Percentiles rank a stretch among this genome's conserved stretches.
Evolutionary conservation across 2,888 invertebrate species (phyloP).

Genomic region (Drosophila koepferae): DNA sequence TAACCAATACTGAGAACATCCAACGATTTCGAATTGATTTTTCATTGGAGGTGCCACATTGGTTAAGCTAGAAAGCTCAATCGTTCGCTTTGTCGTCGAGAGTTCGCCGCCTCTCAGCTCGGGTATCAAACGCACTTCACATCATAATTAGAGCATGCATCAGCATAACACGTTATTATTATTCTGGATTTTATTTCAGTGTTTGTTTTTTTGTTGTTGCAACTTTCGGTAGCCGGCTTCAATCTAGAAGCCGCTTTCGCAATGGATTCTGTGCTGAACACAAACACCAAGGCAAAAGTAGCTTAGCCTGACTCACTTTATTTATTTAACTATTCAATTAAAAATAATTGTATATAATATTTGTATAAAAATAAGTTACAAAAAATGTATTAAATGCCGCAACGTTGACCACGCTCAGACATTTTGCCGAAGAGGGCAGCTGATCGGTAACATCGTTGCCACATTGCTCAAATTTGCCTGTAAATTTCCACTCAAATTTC

Average conservation of each 20-base stretch:
- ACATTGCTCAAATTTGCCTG: not conserved
- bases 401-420: constrained; percentile 23
- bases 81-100: constrained; percentile 15
- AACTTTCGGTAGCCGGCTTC: constrained; percentile 43
- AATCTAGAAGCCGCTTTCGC: constrained; percentile 77
- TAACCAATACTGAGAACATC: constrained; percentile 86
- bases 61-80: constrained; percentile 84
- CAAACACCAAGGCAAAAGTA: constrained; percentile 84
- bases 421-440: constrained; percentile 31
- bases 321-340: constrained; percentile 7
- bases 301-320: constrained; percentile 41
- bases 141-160: constrained; percentile 55
- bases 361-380: constrained; percentile 6
- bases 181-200: not conserved
- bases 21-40: constrained; percentile 83
- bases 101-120: constrained; percentile 7
- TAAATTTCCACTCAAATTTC: not conserved
- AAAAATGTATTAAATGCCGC: constrained; percentile 7
- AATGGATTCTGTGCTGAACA: constrained; percentile 82
- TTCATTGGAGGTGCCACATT: constrained; percentile 85
- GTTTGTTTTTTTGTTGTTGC: constrained; percentile 39
- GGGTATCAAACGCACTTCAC: constrained; percentile 50
- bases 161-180: constrained; percentile 43
- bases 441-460: constrained; percentile 27
- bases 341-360: constrained; percentile 7